phyloP scores from a whole-genome alignment of 2,888 invertebrate genomes.

The Eutolmus rufibarbis region DNA sequence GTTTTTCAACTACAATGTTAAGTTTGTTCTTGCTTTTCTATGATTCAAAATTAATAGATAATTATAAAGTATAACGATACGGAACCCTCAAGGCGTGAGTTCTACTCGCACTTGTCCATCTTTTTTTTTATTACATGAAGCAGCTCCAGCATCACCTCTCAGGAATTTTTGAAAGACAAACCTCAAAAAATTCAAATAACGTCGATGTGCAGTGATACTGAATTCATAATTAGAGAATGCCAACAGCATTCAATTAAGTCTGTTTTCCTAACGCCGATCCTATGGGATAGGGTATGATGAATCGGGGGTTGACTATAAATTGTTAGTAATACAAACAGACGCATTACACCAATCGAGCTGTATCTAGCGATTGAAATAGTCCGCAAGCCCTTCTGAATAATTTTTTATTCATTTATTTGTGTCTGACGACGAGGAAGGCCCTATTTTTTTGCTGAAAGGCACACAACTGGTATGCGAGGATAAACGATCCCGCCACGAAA shows the following conservation, averaged over 20 bases:
- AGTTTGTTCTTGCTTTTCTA: too few relatives aligned
- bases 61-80: too few relatives aligned
- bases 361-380: slow-evolving; percentile 12
- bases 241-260: not conserved
- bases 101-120: too few relatives aligned
- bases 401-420: slow-evolving; percentile 36
- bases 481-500: slow-evolving; percentile 33
- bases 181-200: not conserved
- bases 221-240: not conserved
- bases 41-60: too few relatives aligned
- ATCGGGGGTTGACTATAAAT: slow-evolving; percentile 18
- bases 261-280: slow-evolving; percentile 5
- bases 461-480: slow-evolving; percentile 31
- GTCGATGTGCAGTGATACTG: not conserved
- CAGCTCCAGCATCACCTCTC: too few relatives aligned
- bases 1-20: too few relatives aligned
- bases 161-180: not conserved
- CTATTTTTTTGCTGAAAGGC: not conserved
- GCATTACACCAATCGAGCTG: slow-evolving; percentile 26
- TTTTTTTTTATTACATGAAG: too few relatives aligned
- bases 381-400: not conserved
- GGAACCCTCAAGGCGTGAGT: too few relatives aligned
- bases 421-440: not conserved
- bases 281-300: not conserved
- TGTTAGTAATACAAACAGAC: slow-evolving; percentile 17